Evolutionary conservation across 2,888 invertebrate genomes (phyloP).

Genomic region (Eledone cirrhosa): DNA sequence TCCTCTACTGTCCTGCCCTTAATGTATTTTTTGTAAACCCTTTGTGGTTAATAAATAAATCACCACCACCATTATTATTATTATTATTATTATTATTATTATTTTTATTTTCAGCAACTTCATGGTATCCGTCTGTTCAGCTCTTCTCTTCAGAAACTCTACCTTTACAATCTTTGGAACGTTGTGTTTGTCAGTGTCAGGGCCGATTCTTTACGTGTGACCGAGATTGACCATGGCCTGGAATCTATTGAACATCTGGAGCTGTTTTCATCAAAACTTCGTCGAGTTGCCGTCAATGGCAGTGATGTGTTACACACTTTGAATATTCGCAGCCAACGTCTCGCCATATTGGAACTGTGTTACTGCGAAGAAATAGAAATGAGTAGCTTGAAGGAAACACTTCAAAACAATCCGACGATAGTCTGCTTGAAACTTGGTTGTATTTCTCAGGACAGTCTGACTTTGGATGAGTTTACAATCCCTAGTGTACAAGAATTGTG

Average conservation of each 20-base stretch:
- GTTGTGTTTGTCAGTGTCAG: constrained; percentile 49
- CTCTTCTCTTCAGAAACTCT: constrained; percentile 49
- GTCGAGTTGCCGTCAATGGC: constrained; percentile 46
- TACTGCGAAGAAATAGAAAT: constrained; percentile 54
- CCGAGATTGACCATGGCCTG: constrained; percentile 51
- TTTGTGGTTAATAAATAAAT: too few species aligned
- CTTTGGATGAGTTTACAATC: constrained; percentile 46
- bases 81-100: background rate
- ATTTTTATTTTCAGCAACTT: constrained; percentile 42
- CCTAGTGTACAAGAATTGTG: constrained; percentile 51
- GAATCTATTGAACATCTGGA: constrained; percentile 53
- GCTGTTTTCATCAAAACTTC: constrained; percentile 42
- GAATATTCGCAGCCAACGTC: constrained; percentile 45
- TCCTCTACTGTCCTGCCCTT: too few species aligned
- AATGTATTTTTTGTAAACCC: too few species aligned
- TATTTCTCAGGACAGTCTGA: constrained; percentile 49
- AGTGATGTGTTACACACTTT: constrained; percentile 46
- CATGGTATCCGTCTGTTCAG: constrained; percentile 52
- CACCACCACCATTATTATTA: too few species aligned
- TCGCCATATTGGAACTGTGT: constrained; percentile 45
- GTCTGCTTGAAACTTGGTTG: constrained; percentile 47
- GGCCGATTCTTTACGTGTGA: constrained; percentile 41
- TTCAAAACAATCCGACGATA: constrained; percentile 42
- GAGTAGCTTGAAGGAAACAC: constrained; percentile 42
- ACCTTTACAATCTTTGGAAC: constrained; percentile 54